Percentiles rank a stretch among this genome's conserved stretches.
Conservation (phyloP, 35 echinoderm and acorn worm species). For the Apostichopus parvimensis region DNA sequence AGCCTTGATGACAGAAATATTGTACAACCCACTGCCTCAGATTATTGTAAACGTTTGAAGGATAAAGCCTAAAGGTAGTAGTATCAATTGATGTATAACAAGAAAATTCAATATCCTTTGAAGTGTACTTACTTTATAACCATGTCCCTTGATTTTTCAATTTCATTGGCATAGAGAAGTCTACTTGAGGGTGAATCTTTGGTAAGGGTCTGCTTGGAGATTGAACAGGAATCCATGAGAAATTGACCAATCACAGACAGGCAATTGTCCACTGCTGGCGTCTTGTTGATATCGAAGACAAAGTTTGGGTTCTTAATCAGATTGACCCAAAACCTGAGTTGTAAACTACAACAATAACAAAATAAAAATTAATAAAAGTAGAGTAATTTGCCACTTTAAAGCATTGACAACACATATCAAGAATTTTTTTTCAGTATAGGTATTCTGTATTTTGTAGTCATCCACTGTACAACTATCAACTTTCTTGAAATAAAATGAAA, state of each 20-base stretch:
- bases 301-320: slow-evolving; percentile 97
- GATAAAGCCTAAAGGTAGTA: too few relatives aligned
- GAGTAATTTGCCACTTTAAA: background rate
- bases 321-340: slow-evolving; percentile 96
- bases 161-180: slow-evolving; percentile 97
- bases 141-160: slow-evolving; percentile 85
- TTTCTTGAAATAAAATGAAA: too few relatives aligned
- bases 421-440: too few relatives aligned
- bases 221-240: slow-evolving; percentile 93
- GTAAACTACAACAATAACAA: slow-evolving; percentile 68
- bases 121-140: slow-evolving; percentile 68
- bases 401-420: background rate
- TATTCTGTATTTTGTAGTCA: too few relatives aligned
- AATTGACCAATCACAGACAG: slow-evolving; percentile 91
- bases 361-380: background rate
- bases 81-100: too few relatives aligned
- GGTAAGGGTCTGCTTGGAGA: slow-evolving; percentile 83
- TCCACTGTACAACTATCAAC: too few relatives aligned
- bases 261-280: slow-evolving; percentile 88
- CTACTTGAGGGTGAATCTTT: slow-evolving; percentile 97
- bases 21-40: too few relatives aligned
- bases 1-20: too few relatives aligned
- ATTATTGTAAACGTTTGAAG: too few relatives aligned
- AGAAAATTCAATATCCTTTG: too few relatives aligned
- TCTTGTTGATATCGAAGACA: slow-evolving; percentile 93